Percentiles rank a stretch among this genome's conserved stretches.
Evolutionary conservation across 2,888 invertebrate genomes (phyloP).

Genomic region (Dromius quadrimaculatus): DNA sequence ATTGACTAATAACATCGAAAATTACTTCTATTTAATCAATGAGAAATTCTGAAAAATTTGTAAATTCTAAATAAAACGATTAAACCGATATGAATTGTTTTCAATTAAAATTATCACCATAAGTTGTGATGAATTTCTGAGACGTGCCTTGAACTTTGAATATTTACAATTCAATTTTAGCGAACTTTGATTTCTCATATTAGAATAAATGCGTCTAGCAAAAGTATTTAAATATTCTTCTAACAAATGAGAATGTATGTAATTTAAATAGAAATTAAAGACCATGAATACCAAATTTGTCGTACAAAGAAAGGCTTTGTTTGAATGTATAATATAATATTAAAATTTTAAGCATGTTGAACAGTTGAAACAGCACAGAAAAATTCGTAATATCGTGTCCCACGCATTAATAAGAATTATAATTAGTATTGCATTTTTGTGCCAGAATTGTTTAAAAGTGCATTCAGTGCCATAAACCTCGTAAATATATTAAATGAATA

Average conservation of each 20-base stretch:
- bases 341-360: slow-evolving; percentile 2
- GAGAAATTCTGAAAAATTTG: no score
- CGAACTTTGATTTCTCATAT: not conserved
- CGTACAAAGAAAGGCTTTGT: not conserved
- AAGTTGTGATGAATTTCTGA: not conserved
- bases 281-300: not conserved
- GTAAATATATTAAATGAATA: slow-evolving; percentile 11
- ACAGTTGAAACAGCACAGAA: not conserved
- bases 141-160: slow-evolving; percentile 3
- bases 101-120: not conserved
- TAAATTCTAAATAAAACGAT: no score
- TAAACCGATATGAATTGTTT: not conserved
- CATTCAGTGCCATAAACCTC: slow-evolving; percentile 18
- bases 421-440: slow-evolving; percentile 29
- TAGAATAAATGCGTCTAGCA: not conserved
- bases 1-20: no score
- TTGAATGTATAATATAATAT: not conserved
- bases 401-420: slow-evolving; percentile 31
- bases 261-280: not conserved
- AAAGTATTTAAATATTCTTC: not conserved
- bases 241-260: not conserved
- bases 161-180: not conserved
- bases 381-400: slow-evolving; percentile 3
- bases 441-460: slow-evolving; percentile 29
- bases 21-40: no score